Conservation (phyloP, 2,113 vertebrate species). For the Caracal caracal region DNA sequence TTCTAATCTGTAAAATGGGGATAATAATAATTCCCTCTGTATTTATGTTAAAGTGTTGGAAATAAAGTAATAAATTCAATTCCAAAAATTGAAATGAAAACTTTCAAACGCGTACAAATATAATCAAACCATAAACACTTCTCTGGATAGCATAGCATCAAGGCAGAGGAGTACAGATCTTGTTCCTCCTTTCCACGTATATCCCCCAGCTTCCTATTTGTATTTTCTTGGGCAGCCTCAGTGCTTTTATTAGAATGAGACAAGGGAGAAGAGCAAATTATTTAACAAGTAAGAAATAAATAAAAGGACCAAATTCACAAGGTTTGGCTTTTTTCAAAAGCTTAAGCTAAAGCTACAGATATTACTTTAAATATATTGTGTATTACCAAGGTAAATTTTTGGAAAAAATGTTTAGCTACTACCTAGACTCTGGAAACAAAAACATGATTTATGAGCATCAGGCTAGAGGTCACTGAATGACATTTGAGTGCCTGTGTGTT, state of each 20-base stretch:
- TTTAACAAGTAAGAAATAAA: background rate
- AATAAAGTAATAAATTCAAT: background rate
- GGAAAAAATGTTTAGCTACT: background rate
- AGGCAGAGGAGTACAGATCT: background rate
- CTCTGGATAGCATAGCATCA: background rate
- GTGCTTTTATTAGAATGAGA: background rate
- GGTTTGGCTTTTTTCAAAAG: background rate
- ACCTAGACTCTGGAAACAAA: background rate
- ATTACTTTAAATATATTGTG: background rate
- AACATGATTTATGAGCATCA: background rate
- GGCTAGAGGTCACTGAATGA: background rate
- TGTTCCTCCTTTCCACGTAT: background rate
- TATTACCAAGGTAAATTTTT: background rate
- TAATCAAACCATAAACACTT: background rate
- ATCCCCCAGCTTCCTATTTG: background rate
- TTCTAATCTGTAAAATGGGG: background rate
- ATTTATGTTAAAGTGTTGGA: background rate
- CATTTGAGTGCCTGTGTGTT: background rate
- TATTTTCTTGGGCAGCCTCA: background rate
- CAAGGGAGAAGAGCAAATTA: background rate
- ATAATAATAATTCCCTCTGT: background rate
- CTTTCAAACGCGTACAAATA: background rate
- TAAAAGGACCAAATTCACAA: background rate
- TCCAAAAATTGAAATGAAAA: constrained; percentile 15
- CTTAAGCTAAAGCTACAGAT: background rate